These are phyloP conservation scores for Muscicapa striata DNA, from an alignment of 2,797 vertebrate species.

Conservation along the genomic window DNA sequence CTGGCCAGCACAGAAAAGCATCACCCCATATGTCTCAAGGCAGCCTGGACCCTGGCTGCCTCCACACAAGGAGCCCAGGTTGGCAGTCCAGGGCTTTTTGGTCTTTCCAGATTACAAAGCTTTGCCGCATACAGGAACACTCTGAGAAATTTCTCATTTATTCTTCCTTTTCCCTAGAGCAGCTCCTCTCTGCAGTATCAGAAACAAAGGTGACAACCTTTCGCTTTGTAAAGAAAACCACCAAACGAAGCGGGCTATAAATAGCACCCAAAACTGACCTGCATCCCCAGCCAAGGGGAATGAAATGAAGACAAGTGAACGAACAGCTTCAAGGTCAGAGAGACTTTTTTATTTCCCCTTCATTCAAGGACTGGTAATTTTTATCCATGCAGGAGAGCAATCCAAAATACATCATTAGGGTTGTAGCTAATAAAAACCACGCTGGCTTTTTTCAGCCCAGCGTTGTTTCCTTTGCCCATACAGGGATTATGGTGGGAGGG, in stretches of 20 bases:
- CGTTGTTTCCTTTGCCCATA: fast-evolving
- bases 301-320: conserved; percentile 63
- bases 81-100: not conserved
- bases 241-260: conserved; percentile 41
- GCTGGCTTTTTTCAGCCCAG: not conserved
- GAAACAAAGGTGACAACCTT: conserved; percentile 70
- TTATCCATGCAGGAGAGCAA: conserved; percentile 56
- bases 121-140: not conserved
- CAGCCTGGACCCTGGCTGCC: not conserved
- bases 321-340: conserved; percentile 62
- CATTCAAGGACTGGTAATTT: conserved; percentile 66
- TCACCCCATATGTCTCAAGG: not conserved
- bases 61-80: not conserved
- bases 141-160: conserved; percentile 50
- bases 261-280: conserved; percentile 67
- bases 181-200: conserved; percentile 56
- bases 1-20: not conserved
- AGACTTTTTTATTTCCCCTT: not conserved
- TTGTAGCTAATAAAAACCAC: conserved; percentile 49
- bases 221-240: conserved; percentile 50
- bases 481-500: not conserved
- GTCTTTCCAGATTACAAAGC: conserved; percentile 51
- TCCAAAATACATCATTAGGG: conserved; percentile 58
- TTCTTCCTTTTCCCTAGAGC: conserved; percentile 61
- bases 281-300: conserved; percentile 40